phyloP scores from a whole-genome alignment of 2,888 invertebrate species.

The Tribolium freemani region DNA sequence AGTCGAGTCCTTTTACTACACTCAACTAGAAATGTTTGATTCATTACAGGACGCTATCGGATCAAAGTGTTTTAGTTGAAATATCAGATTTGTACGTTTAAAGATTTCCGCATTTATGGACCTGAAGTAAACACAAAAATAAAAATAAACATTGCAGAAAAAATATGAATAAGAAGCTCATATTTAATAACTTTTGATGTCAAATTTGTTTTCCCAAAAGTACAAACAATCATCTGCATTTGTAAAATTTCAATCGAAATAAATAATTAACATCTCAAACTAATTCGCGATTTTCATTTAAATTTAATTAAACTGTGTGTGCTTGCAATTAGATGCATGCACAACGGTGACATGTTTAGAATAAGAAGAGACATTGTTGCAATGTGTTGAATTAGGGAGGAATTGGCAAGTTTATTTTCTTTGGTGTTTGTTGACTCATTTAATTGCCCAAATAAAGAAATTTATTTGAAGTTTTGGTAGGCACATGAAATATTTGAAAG shows the following conservation, averaged over 20 bases:
- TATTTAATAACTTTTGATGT: too few relatives aligned
- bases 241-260: not conserved
- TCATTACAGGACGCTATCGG: too few relatives aligned
- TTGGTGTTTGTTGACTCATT: not conserved
- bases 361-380: not conserved
- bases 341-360: not conserved
- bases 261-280: not conserved
- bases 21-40: too few relatives aligned
- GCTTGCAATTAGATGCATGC: not conserved
- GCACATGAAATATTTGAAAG: not conserved
- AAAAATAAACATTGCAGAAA: too few relatives aligned
- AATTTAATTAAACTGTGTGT: not conserved
- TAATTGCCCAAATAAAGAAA: not conserved
- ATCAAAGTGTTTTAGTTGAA: too few relatives aligned
- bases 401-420: not conserved
- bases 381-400: not conserved
- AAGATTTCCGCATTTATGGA: too few relatives aligned
- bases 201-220: too few relatives aligned
- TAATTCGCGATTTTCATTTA: not conserved
- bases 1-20: too few relatives aligned
- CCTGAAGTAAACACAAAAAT: too few relatives aligned
- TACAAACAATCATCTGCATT: too few relatives aligned
- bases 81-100: too few relatives aligned
- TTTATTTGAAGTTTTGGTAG: not conserved
- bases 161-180: too few relatives aligned